Evolutionary conservation across 2,113 vertebrate genomes (phyloP).

Genomic region (Albula glossodonta): DNA sequence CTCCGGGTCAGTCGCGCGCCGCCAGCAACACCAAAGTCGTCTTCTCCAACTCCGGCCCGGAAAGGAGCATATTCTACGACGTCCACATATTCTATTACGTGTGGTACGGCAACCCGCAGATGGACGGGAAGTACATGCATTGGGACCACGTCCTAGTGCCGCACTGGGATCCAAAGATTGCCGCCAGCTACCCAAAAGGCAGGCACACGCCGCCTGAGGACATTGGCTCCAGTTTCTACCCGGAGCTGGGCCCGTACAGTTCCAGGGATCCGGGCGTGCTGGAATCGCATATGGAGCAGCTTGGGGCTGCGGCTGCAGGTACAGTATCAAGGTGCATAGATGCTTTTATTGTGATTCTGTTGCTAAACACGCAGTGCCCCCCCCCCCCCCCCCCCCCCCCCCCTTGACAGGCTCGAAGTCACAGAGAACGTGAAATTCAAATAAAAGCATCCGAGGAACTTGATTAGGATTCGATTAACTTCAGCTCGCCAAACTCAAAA

Average conservation of each 20-base stretch:
- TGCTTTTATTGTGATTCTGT: not conserved
- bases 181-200: slow-evolving; percentile 83
- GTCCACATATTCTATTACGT: slow-evolving; percentile 88
- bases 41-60: slow-evolving; percentile 65
- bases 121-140: slow-evolving; percentile 78
- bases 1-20: slow-evolving; percentile 55
- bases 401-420: not conserved
- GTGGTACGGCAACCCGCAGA: slow-evolving; percentile 81
- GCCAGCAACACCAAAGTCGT: slow-evolving; percentile 72
- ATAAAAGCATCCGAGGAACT: not conserved
- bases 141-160: slow-evolving; percentile 88
- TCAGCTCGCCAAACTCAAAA: not conserved
- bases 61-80: slow-evolving; percentile 77
- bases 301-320: slow-evolving; percentile 82
- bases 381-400: not conserved
- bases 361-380: not conserved
- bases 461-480: slow-evolving; percentile 4
- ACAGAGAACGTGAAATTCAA: not conserved
- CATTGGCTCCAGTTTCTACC: slow-evolving; percentile 84
- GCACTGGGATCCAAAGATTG: slow-evolving; percentile 90
- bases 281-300: slow-evolving; percentile 81
- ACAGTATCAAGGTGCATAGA: slow-evolving; percentile 39
- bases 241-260: slow-evolving; percentile 85
- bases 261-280: slow-evolving; percentile 80
- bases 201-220: slow-evolving; percentile 80